Evolutionary conservation across 2,797 vertebrate genomes (phyloP).

Genomic region (Varecia variegata): DNA sequence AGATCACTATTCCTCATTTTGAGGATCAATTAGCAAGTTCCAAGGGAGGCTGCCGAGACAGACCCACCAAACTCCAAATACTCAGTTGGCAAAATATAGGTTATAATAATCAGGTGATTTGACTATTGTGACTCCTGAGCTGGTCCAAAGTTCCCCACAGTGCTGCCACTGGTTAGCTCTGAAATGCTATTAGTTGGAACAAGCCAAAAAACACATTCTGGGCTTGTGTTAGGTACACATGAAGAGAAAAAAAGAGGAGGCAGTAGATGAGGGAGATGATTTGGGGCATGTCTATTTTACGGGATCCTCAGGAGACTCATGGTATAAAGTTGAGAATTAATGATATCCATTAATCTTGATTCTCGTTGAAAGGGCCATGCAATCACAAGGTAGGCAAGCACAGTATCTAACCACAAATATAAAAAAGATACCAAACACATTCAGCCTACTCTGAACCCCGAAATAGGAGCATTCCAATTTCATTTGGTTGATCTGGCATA

Average conservation of each 20-base stretch:
- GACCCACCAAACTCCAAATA: background rate
- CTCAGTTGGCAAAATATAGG: background rate
- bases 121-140: background rate
- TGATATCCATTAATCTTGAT: background rate
- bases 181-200: background rate
- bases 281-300: background rate
- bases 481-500: constrained; percentile 80
- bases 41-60: background rate
- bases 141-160: background rate
- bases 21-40: background rate
- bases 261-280: background rate
- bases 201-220: background rate
- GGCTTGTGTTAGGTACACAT: background rate
- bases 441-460: constrained; percentile 27
- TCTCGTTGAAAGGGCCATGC: background rate
- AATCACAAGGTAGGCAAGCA: background rate
- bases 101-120: background rate
- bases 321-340: background rate
- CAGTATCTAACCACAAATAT: background rate
- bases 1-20: background rate
- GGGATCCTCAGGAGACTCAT: background rate
- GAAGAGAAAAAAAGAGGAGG: background rate
- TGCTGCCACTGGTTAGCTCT: background rate
- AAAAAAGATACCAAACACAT: background rate
- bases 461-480: constrained; percentile 75